Conservation (phyloP, 2,113 vertebrate genomes). For the Budorcas taxicolor region DNA sequence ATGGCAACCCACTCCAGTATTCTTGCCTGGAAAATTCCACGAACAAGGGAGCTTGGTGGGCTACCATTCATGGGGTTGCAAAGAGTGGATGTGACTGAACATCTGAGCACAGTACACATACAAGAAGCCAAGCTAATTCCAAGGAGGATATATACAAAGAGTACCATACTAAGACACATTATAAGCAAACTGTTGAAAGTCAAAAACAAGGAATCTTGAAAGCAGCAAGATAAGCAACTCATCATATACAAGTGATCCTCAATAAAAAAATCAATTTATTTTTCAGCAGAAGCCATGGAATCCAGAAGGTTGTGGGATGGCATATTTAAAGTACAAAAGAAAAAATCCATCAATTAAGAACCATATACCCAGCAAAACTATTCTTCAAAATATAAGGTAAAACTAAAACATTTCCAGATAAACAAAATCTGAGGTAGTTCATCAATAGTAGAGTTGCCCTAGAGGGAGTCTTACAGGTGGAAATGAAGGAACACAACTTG, state of each 20-base stretch:
- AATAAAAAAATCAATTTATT: background rate
- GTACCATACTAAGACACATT: background rate
- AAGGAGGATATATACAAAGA: background rate
- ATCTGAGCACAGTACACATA: background rate
- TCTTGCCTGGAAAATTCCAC: background rate
- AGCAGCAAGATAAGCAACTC: background rate
- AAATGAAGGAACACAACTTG: background rate
- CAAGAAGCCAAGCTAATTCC: background rate
- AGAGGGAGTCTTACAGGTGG: background rate
- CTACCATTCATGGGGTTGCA: background rate
- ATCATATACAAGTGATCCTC: background rate
- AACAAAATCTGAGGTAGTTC: background rate
- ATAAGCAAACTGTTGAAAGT: background rate
- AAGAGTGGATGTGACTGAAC: background rate
- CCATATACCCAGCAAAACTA: background rate
- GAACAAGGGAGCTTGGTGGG: background rate
- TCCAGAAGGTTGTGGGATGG: background rate
- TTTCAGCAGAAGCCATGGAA: background rate
- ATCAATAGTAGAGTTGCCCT: background rate
- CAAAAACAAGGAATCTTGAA: background rate
- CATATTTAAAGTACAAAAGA: background rate
- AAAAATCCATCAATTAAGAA: background rate
- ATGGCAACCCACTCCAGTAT: background rate
- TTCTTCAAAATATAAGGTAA: background rate
- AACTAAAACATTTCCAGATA: background rate